Evolutionary conservation across 1,140 invertebrate species (phyloP).

Genomic region (Scaptodrosophila lebanonensis): DNA sequence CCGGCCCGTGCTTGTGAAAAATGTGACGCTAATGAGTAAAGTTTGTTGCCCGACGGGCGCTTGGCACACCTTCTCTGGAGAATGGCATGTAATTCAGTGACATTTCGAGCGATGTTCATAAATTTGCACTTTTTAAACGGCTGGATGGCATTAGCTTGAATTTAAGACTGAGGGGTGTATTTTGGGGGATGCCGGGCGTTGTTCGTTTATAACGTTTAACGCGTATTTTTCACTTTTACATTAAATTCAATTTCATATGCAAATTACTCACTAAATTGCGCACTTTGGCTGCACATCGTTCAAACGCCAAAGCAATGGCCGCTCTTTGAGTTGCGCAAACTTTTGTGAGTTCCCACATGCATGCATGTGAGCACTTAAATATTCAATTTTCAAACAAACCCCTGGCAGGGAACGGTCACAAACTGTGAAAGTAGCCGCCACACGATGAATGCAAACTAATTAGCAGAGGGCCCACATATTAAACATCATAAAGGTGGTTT

Average conservation of each 20-base stretch:
- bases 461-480: background rate
- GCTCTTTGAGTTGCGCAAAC: background rate
- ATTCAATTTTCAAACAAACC: background rate
- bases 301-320: background rate
- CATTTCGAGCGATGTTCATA: constrained; percentile 25
- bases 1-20: constrained; percentile 63
- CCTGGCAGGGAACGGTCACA: too few relatives aligned
- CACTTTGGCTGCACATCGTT: too few relatives aligned
- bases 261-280: constrained; percentile 18
- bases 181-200: too few relatives aligned
- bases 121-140: constrained; percentile 33
- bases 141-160: background rate
- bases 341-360: background rate
- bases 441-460: too few relatives aligned
- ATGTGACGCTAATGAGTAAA: constrained; percentile 73
- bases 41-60: constrained; percentile 58
- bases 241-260: constrained; percentile 35
- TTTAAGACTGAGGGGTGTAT: too few relatives aligned
- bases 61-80: constrained; percentile 8
- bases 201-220: background rate
- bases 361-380: too few relatives aligned
- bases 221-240: constrained; percentile 19
- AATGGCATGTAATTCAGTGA: constrained; percentile 13
- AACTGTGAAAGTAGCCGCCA: too few relatives aligned
- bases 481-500: too few relatives aligned